These are phyloP conservation scores for Lydus trimaculatus DNA, from an alignment of 2,888 invertebrate genomes.

Conservation along the genomic window DNA sequence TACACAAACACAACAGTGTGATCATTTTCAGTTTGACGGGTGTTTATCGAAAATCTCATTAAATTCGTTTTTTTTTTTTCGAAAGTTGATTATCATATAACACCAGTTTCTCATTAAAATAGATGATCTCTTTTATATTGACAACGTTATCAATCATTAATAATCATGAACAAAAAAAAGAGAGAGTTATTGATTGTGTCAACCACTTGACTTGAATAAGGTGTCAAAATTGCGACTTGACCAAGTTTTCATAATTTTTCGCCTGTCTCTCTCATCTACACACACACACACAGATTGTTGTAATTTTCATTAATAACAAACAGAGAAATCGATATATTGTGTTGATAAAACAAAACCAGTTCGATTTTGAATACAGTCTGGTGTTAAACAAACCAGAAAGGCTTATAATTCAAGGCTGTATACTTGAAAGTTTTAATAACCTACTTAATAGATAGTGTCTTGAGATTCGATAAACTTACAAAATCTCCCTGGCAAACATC, in stretches of 20 bases:
- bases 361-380: not conserved
- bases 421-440: slow-evolving; percentile 1
- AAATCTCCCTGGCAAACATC: not conserved
- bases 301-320: not conserved
- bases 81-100: slow-evolving; percentile 6
- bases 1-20: no score
- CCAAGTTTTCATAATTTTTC: not conserved
- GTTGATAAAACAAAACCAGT: slow-evolving; percentile 1
- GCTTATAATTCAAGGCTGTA: not conserved
- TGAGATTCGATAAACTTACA: not conserved
- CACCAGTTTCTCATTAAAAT: slow-evolving; percentile 24
- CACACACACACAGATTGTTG: not conserved
- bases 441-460: not conserved
- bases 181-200: slow-evolving; percentile 8
- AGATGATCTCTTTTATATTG: slow-evolving; percentile 21
- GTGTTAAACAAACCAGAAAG: not conserved
- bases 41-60: not conserved
- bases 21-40: not conserved
- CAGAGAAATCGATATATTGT: not conserved
- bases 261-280: not conserved
- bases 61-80: not conserved
- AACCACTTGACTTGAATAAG: slow-evolving; percentile 6
- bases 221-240: slow-evolving; percentile 3
- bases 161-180: not conserved
- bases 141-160: slow-evolving; percentile 21